Evolutionary conservation across 2,888 invertebrate species (phyloP).

Genomic region (Podotricha telesiphe): DNA sequence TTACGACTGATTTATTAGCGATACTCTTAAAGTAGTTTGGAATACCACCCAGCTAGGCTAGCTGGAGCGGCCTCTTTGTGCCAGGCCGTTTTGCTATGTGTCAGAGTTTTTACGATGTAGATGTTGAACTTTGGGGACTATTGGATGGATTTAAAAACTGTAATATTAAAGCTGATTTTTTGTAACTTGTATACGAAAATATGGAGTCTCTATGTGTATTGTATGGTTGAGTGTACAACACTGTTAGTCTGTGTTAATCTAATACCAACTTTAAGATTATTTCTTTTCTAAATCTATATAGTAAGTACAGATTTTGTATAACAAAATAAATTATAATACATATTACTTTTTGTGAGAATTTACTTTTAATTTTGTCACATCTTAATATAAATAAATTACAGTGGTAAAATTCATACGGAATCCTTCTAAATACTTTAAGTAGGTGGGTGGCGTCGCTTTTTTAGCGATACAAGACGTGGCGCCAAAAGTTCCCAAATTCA

Average conservation of each 20-base stretch:
- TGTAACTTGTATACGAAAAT: not conserved
- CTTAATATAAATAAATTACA: not conserved
- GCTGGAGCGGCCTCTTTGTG: conserved; percentile 44
- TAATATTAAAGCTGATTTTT: not conserved
- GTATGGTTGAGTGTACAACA: no score
- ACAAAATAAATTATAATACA: no score
- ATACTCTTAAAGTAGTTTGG: conserved; percentile 24
- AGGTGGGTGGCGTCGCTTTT: conserved; percentile 51
- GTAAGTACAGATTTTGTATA: no score
- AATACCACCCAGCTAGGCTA: conserved; percentile 55
- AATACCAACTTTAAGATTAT: no score
- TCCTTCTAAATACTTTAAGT: conserved; percentile 27
- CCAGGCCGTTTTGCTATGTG: conserved; percentile 55
- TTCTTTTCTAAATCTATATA: no score
- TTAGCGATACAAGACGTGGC: conserved; percentile 55
- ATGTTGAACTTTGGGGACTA: conserved; percentile 38
- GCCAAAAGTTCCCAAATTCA: conserved; percentile 54
- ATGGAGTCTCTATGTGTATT: no score
- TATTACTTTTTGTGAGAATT: no score
- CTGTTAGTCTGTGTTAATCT: no score
- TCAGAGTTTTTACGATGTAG: conserved; percentile 42
- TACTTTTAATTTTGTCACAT: no score
- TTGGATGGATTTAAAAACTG: not conserved
- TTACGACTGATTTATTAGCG: conserved; percentile 47
- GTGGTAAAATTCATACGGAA: conserved; percentile 18